phyloP scores from a whole-genome alignment of 2,797 vertebrate genomes.

The Varecia variegata region DNA sequence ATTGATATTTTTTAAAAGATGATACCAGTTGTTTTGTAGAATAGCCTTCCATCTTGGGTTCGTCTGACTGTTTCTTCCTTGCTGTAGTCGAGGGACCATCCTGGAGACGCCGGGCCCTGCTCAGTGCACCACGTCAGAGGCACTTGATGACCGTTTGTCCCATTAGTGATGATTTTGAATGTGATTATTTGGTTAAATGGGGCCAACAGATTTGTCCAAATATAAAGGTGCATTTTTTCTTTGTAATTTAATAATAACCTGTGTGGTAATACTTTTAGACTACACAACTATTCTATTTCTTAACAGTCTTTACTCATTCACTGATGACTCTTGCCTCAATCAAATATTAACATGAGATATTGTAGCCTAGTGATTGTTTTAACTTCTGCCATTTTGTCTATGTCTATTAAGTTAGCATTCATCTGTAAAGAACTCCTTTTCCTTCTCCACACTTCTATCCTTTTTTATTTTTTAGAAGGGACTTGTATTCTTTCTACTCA shows the following conservation, averaged over 20 bases:
- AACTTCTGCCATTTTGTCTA: not conserved
- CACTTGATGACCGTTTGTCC: not conserved
- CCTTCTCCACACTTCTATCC: not conserved
- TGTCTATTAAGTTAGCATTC: not conserved
- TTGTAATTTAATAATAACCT: not conserved
- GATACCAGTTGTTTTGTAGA: not conserved
- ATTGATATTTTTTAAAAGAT: not conserved
- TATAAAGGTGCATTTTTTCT: not conserved
- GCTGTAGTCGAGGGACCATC: not conserved
- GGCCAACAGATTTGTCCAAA: not conserved
- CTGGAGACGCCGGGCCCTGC: accelerated
- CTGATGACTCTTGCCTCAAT: not conserved
- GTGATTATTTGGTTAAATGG: not conserved
- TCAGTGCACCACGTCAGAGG: accelerated
- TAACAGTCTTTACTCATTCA: not conserved
- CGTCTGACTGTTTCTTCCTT: not conserved
- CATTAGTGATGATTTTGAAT: not conserved
- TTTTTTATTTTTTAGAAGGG: not conserved
- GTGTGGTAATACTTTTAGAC: not conserved
- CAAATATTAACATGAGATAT: not conserved
- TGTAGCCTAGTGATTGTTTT: not conserved
- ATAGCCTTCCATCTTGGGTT: not conserved
- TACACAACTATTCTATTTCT: not conserved
- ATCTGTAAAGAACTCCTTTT: not conserved
- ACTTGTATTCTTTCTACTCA: not conserved